phyloP scores from a whole-genome alignment of 2,888 invertebrate genomes.

The Neria commutata region DNA sequence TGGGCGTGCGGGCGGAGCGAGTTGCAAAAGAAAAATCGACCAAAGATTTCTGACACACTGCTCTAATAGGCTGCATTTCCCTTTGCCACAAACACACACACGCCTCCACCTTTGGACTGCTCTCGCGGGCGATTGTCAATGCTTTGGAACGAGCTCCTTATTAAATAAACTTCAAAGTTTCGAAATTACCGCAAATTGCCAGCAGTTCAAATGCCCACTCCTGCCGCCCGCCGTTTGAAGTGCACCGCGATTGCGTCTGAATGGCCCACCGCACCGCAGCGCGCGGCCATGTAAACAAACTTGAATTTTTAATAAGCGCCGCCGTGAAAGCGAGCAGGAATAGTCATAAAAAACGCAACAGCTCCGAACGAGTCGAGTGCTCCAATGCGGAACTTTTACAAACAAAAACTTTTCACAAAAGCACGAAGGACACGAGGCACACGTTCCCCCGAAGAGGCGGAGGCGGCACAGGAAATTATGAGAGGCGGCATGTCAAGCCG shows the following conservation, averaged over 20 bases:
- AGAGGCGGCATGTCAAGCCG: neutral
- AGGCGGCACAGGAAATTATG: neutral
- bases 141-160: neutral
- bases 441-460: neutral
- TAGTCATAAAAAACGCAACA: neutral
- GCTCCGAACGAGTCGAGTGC: neutral
- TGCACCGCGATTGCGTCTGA: neutral
- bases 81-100: no score
- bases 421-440: neutral
- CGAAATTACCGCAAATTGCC: conserved; percentile 10
- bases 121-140: neutral
- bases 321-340: neutral
- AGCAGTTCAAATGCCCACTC: neutral
- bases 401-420: conserved; percentile 8
- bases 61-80: no score
- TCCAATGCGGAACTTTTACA: conserved; percentile 15
- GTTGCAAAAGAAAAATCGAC: no score
- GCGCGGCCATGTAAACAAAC: neutral
- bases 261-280: neutral
- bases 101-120: no score
- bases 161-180: conserved; percentile 11
- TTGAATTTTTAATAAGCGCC: conserved; percentile 16
- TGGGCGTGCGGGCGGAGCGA: no score
- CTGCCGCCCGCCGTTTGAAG: no score
- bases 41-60: no score